Evolutionary conservation across 2,888 invertebrate species (phyloP).

Genomic region (Ophioninae sp.): DNA sequence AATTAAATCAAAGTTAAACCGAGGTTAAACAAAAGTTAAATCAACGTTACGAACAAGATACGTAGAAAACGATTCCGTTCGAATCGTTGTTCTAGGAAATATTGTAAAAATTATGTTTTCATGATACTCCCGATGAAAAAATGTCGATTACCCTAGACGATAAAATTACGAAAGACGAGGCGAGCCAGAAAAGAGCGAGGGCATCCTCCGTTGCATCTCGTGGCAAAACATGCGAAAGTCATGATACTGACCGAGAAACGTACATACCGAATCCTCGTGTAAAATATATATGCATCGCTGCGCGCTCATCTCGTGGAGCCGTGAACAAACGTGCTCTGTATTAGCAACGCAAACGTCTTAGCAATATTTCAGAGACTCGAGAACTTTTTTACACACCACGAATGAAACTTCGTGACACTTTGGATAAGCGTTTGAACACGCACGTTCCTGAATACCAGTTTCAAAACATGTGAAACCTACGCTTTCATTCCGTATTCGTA

Average conservation of each 20-base stretch:
- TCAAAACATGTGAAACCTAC: not conserved
- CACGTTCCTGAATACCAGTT: slow-evolving; percentile 1
- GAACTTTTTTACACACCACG: slow-evolving; percentile 6
- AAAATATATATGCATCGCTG: slow-evolving; percentile 7
- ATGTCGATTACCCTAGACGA: not conserved
- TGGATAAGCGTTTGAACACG: not conserved
- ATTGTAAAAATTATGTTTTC: not conserved
- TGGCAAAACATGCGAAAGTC: slow-evolving; percentile 20
- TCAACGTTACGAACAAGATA: too few species aligned
- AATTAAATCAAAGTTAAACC: too few species aligned
- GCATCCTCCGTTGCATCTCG: slow-evolving; percentile 20
- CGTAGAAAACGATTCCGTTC: not conserved
- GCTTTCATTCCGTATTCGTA: not conserved
- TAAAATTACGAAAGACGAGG: slow-evolving; percentile 4
- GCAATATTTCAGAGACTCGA: slow-evolving; percentile 5
- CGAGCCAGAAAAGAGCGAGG: not conserved
- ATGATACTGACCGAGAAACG: slow-evolving; percentile 35
- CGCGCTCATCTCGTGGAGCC: slow-evolving; percentile 32
- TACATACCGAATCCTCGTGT: slow-evolving; percentile 4
- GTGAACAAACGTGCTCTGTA: slow-evolving; percentile 46
- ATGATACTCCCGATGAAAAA: not conserved
- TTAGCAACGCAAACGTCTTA: slow-evolving; percentile 16
- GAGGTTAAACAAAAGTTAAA: too few species aligned
- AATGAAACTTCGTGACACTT: slow-evolving; percentile 23
- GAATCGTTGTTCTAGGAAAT: not conserved